Evolutionary conservation across 2,888 invertebrate species (phyloP).

Genomic region (Diplazon laetatorius): DNA sequence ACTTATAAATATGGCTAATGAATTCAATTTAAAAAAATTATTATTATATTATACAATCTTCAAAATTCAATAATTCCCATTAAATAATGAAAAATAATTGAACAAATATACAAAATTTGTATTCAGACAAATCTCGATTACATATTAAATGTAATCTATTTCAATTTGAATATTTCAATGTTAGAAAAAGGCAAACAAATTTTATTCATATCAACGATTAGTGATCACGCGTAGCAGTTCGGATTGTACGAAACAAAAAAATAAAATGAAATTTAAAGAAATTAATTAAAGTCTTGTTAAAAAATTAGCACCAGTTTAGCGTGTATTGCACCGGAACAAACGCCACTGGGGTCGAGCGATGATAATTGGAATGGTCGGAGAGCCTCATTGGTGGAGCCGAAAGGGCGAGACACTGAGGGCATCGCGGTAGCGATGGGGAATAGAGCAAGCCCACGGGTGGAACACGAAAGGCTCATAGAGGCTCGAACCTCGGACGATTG

Average conservation of each 20-base stretch:
- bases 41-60: no score
- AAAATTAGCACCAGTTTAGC: background rate
- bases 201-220: background rate
- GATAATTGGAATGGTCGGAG: conserved; percentile 42
- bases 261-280: no score
- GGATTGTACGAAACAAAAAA: background rate
- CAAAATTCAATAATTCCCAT: no score
- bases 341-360: background rate
- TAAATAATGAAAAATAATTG: no score
- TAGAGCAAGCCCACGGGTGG: conserved; percentile 39
- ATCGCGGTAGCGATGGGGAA: conserved; percentile 42
- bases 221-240: background rate
- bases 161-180: background rate
- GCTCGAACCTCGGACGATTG: conserved; percentile 52
- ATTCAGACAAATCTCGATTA: no score
- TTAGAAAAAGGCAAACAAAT: background rate
- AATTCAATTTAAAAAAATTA: no score
- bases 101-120: no score
- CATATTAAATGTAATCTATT: no score
- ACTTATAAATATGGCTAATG: no score
- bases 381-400: background rate
- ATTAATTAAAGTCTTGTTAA: background rate
- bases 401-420: conserved; percentile 1
- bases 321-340: background rate
- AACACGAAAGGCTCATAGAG: conserved; percentile 47